phyloP scores from a whole-genome alignment of 2,797 vertebrate genomes.

The Tiaroga cobitis region DNA sequence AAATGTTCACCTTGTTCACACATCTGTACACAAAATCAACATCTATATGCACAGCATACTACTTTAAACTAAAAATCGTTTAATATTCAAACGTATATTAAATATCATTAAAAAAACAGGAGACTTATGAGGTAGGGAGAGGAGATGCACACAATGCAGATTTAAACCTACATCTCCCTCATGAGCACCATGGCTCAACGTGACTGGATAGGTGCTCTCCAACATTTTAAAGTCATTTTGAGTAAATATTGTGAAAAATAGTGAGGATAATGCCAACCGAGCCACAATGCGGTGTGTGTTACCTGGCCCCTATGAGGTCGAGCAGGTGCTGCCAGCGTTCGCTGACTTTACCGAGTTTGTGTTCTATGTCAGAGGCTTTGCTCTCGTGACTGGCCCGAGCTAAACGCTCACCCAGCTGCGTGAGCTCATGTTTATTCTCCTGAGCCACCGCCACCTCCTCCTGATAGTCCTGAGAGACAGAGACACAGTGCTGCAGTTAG shows the following conservation, averaged over 20 bases:
- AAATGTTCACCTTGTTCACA: not conserved
- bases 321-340: slow-evolving; percentile 98
- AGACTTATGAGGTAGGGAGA: not conserved
- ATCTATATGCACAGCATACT: not conserved
- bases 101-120: not conserved
- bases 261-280: not conserved
- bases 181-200: not conserved
- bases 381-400: slow-evolving; percentile 91
- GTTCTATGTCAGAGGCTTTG: slow-evolving; percentile 94
- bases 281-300: slow-evolving; percentile 40
- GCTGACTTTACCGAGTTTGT: slow-evolving; percentile 93
- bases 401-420: slow-evolving; percentile 91
- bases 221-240: not conserved
- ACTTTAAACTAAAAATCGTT: not conserved
- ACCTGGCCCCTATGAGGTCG: slow-evolving; percentile 97
- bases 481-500: not conserved
- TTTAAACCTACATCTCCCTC: not conserved
- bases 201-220: not conserved
- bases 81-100: not conserved
- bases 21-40: not conserved
- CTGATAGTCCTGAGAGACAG: slow-evolving; percentile 87
- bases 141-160: not conserved
- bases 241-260: not conserved
- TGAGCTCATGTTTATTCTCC: slow-evolving; percentile 93
- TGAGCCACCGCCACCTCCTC: slow-evolving; percentile 91